These are phyloP conservation scores for Garrulus glandarius DNA, from an alignment of 2,797 vertebrate species.

Conservation along the genomic window DNA sequence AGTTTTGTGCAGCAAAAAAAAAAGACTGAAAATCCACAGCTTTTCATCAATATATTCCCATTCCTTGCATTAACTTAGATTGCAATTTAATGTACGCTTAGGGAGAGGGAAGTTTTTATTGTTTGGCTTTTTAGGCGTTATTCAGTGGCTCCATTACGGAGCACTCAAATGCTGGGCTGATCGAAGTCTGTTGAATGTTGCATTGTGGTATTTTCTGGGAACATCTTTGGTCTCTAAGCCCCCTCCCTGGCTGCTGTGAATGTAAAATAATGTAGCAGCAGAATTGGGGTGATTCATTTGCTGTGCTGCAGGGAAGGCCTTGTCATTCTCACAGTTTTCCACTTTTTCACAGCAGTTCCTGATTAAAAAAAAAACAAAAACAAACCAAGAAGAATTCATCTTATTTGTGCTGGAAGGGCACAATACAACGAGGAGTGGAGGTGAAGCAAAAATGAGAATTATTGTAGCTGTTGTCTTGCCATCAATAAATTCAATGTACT, in stretches of 20 bases:
- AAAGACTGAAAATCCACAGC: background rate
- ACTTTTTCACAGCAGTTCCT: background rate
- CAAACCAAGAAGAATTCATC: background rate
- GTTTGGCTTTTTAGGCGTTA: background rate
- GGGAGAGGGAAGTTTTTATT: background rate
- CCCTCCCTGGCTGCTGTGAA: background rate
- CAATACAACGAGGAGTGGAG: background rate
- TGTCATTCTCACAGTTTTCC: background rate
- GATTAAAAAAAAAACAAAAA: too few species aligned
- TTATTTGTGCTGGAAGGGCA: background rate
- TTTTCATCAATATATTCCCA: accelerated
- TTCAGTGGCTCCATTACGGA: background rate
- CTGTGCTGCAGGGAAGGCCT: background rate
- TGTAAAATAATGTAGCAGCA: background rate
- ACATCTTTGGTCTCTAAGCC: background rate
- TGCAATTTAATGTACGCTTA: background rate
- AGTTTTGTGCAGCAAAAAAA: background rate
- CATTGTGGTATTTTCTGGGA: background rate
- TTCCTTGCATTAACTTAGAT: background rate
- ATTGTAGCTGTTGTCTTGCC: background rate
- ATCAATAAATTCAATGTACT: accelerated
- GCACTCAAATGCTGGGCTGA: background rate
- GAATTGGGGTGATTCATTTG: background rate
- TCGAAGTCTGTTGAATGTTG: background rate
- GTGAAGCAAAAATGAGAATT: background rate